Conservation (phyloP, 2,888 invertebrate species). For the Cephus sareptanus region DNA sequence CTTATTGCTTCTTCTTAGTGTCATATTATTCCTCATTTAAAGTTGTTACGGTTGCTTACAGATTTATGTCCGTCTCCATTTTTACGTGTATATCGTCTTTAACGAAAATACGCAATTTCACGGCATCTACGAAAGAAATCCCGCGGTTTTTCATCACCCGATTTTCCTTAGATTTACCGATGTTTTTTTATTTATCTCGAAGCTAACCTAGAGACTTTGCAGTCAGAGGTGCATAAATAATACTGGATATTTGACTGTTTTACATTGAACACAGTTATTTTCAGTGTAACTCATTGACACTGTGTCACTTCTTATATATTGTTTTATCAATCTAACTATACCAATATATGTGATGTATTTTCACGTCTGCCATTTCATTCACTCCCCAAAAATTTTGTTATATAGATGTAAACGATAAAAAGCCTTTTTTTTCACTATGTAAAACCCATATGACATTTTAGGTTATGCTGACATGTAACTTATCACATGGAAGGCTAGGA, state of each 20-base stretch:
- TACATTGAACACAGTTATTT: neutral
- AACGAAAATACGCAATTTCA: neutral
- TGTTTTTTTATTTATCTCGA: neutral
- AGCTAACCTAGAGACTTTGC: neutral
- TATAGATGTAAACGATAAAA: neutral
- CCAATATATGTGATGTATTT: neutral
- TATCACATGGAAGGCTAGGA: neutral
- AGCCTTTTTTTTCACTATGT: neutral
- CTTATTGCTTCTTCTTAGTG: neutral
- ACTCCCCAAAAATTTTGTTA: neutral
- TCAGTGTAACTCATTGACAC: neutral
- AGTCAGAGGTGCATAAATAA: neutral
- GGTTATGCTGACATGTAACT: neutral
- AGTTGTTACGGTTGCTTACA: neutral
- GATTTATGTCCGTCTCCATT: neutral
- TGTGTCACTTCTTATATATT: neutral
- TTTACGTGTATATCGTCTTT: neutral
- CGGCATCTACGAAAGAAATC: neutral
- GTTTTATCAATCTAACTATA: neutral
- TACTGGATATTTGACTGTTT: neutral
- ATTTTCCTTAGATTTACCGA: neutral
- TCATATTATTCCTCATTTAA: neutral
- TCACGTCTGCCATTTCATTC: neutral
- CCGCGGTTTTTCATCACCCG: neutral
- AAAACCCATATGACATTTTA: neutral